A percentile compares a stretch with the other conserved stretches of the same genome.
Evolutionary conservation across 2,888 invertebrate genomes (phyloP).

Genomic region (Chirona hameri): DNA sequence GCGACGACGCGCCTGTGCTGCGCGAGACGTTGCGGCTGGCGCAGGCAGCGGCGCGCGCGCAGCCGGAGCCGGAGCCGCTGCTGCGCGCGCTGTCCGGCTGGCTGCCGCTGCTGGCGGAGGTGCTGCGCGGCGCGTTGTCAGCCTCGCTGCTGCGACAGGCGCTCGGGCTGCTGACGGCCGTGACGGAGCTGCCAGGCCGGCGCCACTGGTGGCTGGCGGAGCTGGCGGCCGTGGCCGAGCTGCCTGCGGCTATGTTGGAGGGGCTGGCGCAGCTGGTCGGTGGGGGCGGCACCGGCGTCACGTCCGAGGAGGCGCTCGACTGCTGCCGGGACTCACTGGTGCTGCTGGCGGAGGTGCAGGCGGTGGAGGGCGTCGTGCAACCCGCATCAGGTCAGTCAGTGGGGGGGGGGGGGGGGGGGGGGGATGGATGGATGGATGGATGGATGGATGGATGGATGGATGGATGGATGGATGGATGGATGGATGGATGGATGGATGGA

Average conservation of each 20-base stretch:
- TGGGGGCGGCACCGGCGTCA: neutral
- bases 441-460: no score
- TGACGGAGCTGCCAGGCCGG: neutral
- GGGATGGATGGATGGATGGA: no score
- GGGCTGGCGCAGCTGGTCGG: neutral
- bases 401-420: no score
- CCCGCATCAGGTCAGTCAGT: no score
- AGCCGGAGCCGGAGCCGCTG: neutral
- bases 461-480: no score
- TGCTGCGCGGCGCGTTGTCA: neutral
- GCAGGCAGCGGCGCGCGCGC: neutral
- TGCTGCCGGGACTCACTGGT: no score
- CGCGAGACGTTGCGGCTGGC: neutral
- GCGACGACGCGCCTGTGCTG: slow-evolving; percentile 6
- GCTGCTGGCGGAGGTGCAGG: no score
- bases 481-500: no score
- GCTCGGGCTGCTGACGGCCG: neutral
- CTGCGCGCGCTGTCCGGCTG: neutral
- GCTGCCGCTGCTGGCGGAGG: slow-evolving; percentile 1
- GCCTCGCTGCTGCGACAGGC: slow-evolving; percentile 1
- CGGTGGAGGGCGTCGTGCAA: no score
- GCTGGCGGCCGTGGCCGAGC: neutral
- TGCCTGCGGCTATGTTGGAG: neutral
- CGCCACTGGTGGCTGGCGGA: neutral
- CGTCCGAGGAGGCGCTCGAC: no score